Conservation (phyloP, 1,140 invertebrate species). For the Venustaconcha ellipsiformis region DNA sequence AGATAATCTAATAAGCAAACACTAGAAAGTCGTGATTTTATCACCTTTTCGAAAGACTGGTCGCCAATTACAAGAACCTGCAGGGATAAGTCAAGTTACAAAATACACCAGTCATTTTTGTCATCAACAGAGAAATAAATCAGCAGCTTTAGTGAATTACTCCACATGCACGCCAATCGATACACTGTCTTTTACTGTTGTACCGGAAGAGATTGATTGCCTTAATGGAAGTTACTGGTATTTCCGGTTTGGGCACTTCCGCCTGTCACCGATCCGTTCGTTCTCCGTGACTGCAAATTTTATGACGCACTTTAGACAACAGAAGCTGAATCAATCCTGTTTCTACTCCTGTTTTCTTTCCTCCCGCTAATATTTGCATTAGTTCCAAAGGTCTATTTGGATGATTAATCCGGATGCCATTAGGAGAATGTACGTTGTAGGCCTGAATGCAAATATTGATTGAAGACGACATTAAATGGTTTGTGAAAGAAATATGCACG, state of each 20-base stretch:
- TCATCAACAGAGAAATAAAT: no score
- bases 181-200: background rate
- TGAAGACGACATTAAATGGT: slow-evolving; percentile 21
- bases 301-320: slow-evolving; percentile 27
- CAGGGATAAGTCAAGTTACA: no score
- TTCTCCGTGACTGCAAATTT: slow-evolving; percentile 31
- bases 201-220: slow-evolving; percentile 36
- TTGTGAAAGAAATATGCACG: slow-evolving; percentile 22
- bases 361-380: slow-evolving; percentile 38
- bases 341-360: slow-evolving; percentile 34
- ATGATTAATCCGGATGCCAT: slow-evolving; percentile 31
- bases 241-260: slow-evolving; percentile 28
- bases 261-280: slow-evolving; percentile 27
- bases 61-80: no score
- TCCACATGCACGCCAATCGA: no score
- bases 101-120: no score
- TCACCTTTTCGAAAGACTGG: no score
- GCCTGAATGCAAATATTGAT: slow-evolving; percentile 31
- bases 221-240: slow-evolving; percentile 40
- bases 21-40: no score
- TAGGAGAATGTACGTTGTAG: slow-evolving; percentile 27
- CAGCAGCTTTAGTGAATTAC: no score
- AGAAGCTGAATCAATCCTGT: slow-evolving; percentile 25
- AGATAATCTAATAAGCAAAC: no score
- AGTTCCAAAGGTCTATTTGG: slow-evolving; percentile 17